Base-by-base conservation (phyloP, 2,797 vertebrate species). In the Alcedo atthis region DNA sequence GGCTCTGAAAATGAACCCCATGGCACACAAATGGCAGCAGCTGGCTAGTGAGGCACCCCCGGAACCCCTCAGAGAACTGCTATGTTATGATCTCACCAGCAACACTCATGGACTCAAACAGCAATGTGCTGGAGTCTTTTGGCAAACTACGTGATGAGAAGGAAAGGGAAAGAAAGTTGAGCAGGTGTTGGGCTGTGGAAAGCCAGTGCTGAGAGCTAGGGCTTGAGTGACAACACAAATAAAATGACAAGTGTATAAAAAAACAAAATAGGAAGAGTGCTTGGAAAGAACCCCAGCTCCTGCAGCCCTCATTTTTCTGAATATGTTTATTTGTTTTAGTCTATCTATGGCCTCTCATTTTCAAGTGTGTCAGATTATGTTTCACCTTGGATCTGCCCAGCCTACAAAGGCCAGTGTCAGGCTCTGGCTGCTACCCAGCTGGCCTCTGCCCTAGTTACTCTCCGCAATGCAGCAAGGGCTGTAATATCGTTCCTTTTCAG, bases 371-470 rank as follows among this genome's bases (percentile, higher is more conserved):
- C 69, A 14, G 66, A 66, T 84, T 89, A 92, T 24, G 71, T 87
- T 92, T 94, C 91, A 94, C 87, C 89, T 92, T 48, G 79, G 55
- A 87, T 18, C 62, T 75, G 63, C 68, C 67, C 76, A 64, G 67
- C 70, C 76, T 51, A 45, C 51, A n/a, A 67, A 33, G 2, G 82
- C 82, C 6, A 3, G 51, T 85, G 74, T 40, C 75, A 57, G 81
- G 84, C 3, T 4, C 83, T 92, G 94, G 95, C 91, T 46, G 71
- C 78, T 2, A 3, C 71, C 91, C 95, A 95, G 88, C 94, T 92
- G 92, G 88, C 91, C 93, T 87, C 83, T 86, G 78, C 91, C 90
- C 94, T 79, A 70, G 45, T 82, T 74, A 62, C 43, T 54, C 64
- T 71, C 75, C 1, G 7, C 53, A 88, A 59, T 0, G 0, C 66